phyloP scores from a whole-genome alignment of 2,113 vertebrate species.

The chimpanzee (Pan troglodytes) region NHGRI_mPanTro3-v2.1_pri NC_072403.2:96444501-96445000 shows the following conservation, averaged over 20 bases:
- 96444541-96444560: not conserved
- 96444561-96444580: not conserved
- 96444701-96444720: too few relatives aligned
- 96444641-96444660: conserved; percentile 45
- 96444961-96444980: not conserved
- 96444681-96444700: not conserved
- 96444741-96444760: not conserved
- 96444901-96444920: not conserved
- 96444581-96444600: conserved; percentile 6
- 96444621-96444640: not conserved
- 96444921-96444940: conserved; percentile 78
- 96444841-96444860: not conserved
- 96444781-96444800: not conserved
- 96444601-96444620: not conserved
- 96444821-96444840: conserved; percentile 24
- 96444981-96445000: not conserved
- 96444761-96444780: not conserved
- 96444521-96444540: conserved; percentile 29
- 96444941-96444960: conserved; percentile 85
- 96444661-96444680: not conserved
- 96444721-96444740: not conserved
- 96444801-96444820: conserved; percentile 6
- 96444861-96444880: not conserved
- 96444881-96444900: rapidly evolving
- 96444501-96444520: conserved; percentile 17